Percentiles rank a stretch among this genome's conserved stretches.
Evolutionary conservation across 2,113 vertebrate genomes (phyloP).

Genomic region (Clarias gariepinus): DNA sequence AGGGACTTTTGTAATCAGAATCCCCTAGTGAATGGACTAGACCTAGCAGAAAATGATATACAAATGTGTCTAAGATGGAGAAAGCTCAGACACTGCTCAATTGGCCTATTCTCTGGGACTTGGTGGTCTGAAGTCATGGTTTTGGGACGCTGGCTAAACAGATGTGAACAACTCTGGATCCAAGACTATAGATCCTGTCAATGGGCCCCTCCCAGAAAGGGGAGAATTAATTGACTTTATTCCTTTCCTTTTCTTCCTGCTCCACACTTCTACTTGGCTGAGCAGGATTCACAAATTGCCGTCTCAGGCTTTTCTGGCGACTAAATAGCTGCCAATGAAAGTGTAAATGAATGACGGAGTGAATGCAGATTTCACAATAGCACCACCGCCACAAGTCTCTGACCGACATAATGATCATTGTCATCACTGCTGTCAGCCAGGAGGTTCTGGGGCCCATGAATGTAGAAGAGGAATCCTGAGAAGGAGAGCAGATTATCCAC

Average conservation of each 20-base stretch:
- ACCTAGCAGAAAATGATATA: slow-evolving; percentile 66
- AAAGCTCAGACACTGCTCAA: slow-evolving; percentile 57
- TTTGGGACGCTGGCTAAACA: slow-evolving; percentile 66
- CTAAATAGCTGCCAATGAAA: slow-evolving; percentile 80
- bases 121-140: slow-evolving; percentile 55
- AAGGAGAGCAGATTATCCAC: not conserved
- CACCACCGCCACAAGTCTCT: slow-evolving; percentile 60
- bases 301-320: slow-evolving; percentile 75
- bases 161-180: slow-evolving; percentile 57
- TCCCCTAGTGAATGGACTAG: slow-evolving; percentile 67
- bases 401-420: slow-evolving; percentile 72
- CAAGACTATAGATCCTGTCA: slow-evolving; percentile 34
- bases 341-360: slow-evolving; percentile 72
- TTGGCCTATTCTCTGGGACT: slow-evolving; percentile 60
- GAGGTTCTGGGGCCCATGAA: slow-evolving; percentile 62
- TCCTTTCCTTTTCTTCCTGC: slow-evolving; percentile 63
- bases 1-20: slow-evolving; percentile 60
- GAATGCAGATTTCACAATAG: slow-evolving; percentile 69
- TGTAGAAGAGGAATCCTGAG: slow-evolving; percentile 44
- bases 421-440: slow-evolving; percentile 62
- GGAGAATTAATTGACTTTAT: slow-evolving; percentile 80
- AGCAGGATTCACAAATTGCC: slow-evolving; percentile 78
- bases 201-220: slow-evolving; percentile 57
- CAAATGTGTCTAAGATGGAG: slow-evolving; percentile 64
- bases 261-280: slow-evolving; percentile 71